Percentiles rank a stretch among this genome's conserved stretches.
Conservation (phyloP, 1,140 invertebrate species). For the Globodera ellingtonae region DNA sequence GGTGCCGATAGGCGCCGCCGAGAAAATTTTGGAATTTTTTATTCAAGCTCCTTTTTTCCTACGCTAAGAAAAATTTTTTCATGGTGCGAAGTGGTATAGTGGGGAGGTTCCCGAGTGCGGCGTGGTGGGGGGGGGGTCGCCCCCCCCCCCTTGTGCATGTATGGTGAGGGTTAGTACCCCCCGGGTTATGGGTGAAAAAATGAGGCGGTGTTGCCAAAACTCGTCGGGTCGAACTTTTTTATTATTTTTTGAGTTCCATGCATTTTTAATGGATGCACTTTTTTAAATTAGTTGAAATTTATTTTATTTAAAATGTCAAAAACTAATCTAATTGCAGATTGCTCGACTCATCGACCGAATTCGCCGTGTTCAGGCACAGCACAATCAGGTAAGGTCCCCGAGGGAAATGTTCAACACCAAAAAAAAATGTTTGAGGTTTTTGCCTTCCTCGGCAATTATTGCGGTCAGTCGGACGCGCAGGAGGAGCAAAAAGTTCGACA, state of each 20-base stretch:
- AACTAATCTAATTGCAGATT: conserved; percentile 73
- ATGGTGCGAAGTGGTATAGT: too few relatives aligned
- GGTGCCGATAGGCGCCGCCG: too few relatives aligned
- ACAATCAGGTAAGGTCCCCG: conserved; percentile 75
- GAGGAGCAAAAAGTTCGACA: conserved; percentile 31
- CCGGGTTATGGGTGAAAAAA: neutral
- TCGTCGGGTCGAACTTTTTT: neutral
- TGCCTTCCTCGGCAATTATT: conserved; percentile 84
- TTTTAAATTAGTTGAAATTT: conserved; percentile 14
- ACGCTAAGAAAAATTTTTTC: too few relatives aligned
- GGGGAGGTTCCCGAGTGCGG: too few relatives aligned
- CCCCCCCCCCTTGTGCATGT: too few relatives aligned
- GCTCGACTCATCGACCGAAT: conserved; percentile 97
- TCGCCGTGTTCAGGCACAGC: conserved; percentile 92
- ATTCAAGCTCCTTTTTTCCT: too few relatives aligned
- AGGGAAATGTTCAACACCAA: too few relatives aligned
- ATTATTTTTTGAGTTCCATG: neutral
- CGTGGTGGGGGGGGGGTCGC: too few relatives aligned
- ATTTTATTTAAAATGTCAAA: conserved; percentile 13
- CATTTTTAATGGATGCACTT: neutral
- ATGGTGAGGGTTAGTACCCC: too few relatives aligned
- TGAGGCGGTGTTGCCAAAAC: too few relatives aligned
- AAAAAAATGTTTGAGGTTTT: conserved; percentile 73
- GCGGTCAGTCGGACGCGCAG: conserved; percentile 35
- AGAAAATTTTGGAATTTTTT: too few relatives aligned